phyloP scores from a whole-genome alignment of 2,888 invertebrate species.

The Drosophila neotestacea region DNA sequence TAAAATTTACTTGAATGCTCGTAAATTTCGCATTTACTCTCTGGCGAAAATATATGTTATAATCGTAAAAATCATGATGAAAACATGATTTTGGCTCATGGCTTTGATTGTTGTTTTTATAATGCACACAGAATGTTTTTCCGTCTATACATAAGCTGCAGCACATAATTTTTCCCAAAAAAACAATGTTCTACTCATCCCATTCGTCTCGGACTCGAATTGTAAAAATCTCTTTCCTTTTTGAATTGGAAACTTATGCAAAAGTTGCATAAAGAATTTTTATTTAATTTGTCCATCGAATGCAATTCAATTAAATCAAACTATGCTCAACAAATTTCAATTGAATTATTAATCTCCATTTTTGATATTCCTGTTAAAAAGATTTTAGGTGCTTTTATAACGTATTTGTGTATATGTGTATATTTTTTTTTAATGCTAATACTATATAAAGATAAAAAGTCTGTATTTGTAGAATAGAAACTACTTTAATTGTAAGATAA shows the following conservation, averaged over 20 bases:
- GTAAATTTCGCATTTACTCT: constrained; percentile 63
- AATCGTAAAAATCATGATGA: constrained; percentile 65
- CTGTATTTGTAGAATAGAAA: background rate
- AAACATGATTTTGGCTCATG: constrained; percentile 45
- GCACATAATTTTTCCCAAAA: constrained; percentile 11
- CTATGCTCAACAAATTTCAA: background rate
- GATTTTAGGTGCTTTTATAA: background rate
- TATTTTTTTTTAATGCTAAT: no score
- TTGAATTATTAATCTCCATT: background rate
- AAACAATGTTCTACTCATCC: constrained; percentile 2
- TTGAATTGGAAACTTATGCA: constrained; percentile 2
- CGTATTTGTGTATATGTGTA: background rate
- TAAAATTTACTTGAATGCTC: constrained; percentile 71
- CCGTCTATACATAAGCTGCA: constrained; percentile 21
- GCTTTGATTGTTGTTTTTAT: constrained; percentile 36
- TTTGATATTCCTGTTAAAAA: background rate
- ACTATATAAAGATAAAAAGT: background rate
- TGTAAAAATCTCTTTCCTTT: constrained; percentile 5
- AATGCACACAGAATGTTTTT: constrained; percentile 16
- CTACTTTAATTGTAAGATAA: no score
- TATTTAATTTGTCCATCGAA: constrained; percentile 5
- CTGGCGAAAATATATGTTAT: constrained; percentile 58
- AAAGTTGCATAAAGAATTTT: constrained; percentile 20
- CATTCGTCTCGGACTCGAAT: background rate
- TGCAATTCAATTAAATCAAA: constrained; percentile 8